phyloP scores from a whole-genome alignment of 1,140 invertebrate species.

The Panonychus citri region DNA sequence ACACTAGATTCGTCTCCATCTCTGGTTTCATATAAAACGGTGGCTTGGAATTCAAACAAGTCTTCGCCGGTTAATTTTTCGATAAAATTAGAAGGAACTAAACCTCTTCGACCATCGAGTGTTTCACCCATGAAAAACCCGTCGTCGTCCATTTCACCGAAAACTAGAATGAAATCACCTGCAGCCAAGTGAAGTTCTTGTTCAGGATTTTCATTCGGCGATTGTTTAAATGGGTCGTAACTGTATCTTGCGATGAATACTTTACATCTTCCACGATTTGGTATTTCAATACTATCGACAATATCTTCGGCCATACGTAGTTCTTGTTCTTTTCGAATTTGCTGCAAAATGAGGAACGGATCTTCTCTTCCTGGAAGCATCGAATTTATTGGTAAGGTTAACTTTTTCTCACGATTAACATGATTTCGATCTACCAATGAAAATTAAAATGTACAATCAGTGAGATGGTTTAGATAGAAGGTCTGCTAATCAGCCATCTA shows the following conservation, averaged over 20 bases:
- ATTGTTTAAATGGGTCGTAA: constrained; percentile 71
- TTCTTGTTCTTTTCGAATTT: constrained; percentile 4
- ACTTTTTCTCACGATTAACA: too few species aligned
- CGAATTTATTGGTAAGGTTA: too few species aligned
- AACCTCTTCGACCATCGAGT: constrained; percentile 68
- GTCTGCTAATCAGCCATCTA: too few species aligned
- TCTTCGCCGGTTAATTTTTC: constrained; percentile 49
- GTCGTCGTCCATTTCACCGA: constrained; percentile 71
- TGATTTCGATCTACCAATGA: too few species aligned
- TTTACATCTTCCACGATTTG: constrained; percentile 70
- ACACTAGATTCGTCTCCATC: constrained; percentile 3
- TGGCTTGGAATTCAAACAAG: constrained; percentile 74
- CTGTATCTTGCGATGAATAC: constrained; percentile 74
- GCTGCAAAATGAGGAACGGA: too few species aligned
- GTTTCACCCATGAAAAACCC: constrained; percentile 88
- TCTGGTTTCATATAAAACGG: constrained; percentile 31
- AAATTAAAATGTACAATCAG: too few species aligned
- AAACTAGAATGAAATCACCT: constrained; percentile 87
- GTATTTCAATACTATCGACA: constrained; percentile 76
- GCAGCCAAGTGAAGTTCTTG: constrained; percentile 75
- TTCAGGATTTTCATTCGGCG: constrained; percentile 74
- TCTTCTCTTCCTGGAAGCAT: too few species aligned
- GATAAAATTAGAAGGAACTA: constrained; percentile 92
- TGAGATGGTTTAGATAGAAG: too few species aligned
- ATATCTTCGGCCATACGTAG: constrained; percentile 19